Evolutionary conservation across 2,888 invertebrate genomes (phyloP), one percentile per base, ranked within the genome.

Genomic region (Tenthredo amoena): DNA sequence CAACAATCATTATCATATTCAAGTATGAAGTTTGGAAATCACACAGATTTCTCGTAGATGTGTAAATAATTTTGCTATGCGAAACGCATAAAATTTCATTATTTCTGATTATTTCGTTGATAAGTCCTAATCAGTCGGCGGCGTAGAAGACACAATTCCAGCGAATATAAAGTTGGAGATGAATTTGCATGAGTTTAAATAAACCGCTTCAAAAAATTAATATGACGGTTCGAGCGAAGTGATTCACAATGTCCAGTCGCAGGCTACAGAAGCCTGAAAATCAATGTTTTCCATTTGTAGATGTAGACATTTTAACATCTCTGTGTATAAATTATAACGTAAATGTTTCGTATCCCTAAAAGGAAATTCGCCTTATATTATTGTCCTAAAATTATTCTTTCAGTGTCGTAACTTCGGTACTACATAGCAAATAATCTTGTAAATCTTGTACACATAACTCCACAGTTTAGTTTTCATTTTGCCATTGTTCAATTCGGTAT

Each of bases 261-360:
- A 88, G 88, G 88, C 87, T 88, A 87, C 89, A 72, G 89, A 88
- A 86, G 88, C 89, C 89, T 88, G 89, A 88, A 88, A 92, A 92
- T 92, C 91, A 90, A 91, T 91, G 91, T 92, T 92, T 92, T 92
- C 91, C 91, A 92, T 92, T 91, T 87, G 90, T 92, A 92, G 91
- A 85, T 88, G 86, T 91, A 91, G 90, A 89, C 87, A 81, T 89
- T 88, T 89, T 87, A 88, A 90, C 87, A 88, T 89, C 90, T 90
- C 88, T 87, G 87, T 90, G 89, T 90, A 88, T 90, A 89, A 89
- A 89, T 87, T 72, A 89, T 88, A 87, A 88, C 88, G 84, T 90
- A 86, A 90, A 90, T 89, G 88, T 89, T 90, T 43, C 58, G 85
- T 85, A 84, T 43, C 26, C 40, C 21, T 74, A 43, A 74, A 74